Conservation (phyloP, 2,888 invertebrate genomes). For the Dasypogon diadema region DNA sequence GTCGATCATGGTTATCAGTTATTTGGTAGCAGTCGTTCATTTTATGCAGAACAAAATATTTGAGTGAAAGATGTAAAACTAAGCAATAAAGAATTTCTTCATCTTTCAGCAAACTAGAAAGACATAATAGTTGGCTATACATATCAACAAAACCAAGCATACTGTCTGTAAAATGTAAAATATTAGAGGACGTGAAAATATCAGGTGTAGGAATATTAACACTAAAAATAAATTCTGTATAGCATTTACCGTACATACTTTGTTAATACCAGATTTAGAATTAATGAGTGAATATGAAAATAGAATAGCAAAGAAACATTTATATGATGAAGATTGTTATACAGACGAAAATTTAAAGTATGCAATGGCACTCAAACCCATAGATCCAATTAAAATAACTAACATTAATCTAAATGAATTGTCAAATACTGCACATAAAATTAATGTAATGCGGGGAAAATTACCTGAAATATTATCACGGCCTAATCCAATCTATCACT, state of each 20-base stretch:
- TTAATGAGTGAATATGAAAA: constrained; percentile 6
- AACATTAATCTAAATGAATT: constrained; percentile 18
- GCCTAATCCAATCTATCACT: constrained; percentile 23
- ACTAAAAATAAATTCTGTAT: background rate
- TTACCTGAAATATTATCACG: constrained; percentile 23
- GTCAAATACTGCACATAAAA: constrained; percentile 25
- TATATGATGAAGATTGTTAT: constrained; percentile 24
- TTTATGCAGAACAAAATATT: too few relatives aligned
- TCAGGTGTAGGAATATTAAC: background rate
- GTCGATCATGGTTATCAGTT: too few relatives aligned
- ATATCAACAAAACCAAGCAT: too few relatives aligned
- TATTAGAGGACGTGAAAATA: background rate
- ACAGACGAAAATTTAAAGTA: constrained; percentile 43
- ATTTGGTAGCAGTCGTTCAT: too few relatives aligned
- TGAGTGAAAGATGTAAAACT: too few relatives aligned
- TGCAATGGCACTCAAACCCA: constrained; percentile 14
- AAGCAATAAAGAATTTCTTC: too few relatives aligned
- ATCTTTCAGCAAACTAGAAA: too few relatives aligned
- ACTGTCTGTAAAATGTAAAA: background rate
- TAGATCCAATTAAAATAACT: background rate
- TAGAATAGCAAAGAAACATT: constrained; percentile 1
- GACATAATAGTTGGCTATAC: too few relatives aligned
- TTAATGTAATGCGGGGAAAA: constrained; percentile 36
- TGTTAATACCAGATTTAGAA: constrained; percentile 16
- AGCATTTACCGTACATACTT: too few relatives aligned